Base-by-base conservation (phyloP, 2,113 vertebrate species). In the Protomyctophum bolini region DNA sequence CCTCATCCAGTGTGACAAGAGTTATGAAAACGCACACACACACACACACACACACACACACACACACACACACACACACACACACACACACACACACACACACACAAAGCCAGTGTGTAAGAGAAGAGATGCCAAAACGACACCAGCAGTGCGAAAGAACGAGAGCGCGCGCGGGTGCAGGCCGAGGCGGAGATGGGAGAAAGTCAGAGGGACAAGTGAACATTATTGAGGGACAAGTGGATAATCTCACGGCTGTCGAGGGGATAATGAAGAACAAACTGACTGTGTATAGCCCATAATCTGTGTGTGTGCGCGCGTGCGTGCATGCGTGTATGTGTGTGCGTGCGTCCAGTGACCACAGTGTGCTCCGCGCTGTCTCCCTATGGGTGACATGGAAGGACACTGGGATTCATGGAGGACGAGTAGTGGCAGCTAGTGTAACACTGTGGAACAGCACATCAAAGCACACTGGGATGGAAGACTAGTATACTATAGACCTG, bases 371-470 rank as follows among this genome's bases (percentile, higher is more conserved):
- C 21, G 21, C 21, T 21, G 64, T 59, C 50, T 70, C 66, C 21
- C 45, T 8, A n/a, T n/a, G 11, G 10, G 12, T 49, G 67, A 67
- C 72, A 15, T 29, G 5, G 15, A 85, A 87, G 80, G 76, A 70
- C 84, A 73, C 58, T 68, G 56, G 71, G 81, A 86, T 83, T 87
- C 79, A 77, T 70, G 77, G 63, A 6, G 74, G 70, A 10, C 62
- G 11, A 49, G 57, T 47, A 65, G 21, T 21, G 21, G 21, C 21
- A 21, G 21, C 21, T 21, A 10, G 46, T 65, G 58, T 57, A 47
- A 63, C 68, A 62, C 9, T 2, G 11, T 1, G 33, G 33, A 73
- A 47, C 3, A 58, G 12, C 51, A 54, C 10, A 54, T 6, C 51
- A 54, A 11, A 12, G 51, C 10, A 54, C 1, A 52, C 8, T 52